Evolutionary conservation across 2,113 vertebrate genomes (phyloP).

Genomic region (Conger conger): DNA sequence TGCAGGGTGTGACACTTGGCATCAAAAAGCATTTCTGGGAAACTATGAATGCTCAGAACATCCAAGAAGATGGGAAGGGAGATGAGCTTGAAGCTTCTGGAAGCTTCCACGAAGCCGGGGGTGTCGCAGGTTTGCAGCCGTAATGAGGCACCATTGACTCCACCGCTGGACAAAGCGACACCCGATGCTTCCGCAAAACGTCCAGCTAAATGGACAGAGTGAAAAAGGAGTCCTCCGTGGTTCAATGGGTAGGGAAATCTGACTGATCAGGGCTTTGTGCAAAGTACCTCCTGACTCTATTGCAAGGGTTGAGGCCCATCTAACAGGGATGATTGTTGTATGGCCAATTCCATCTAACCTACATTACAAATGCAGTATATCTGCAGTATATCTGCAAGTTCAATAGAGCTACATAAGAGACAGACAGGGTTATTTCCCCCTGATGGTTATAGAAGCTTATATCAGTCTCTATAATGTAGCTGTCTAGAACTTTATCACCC

Average conservation of each 20-base stretch:
- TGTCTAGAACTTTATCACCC: no score
- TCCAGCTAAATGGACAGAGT: neutral
- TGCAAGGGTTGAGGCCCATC: neutral
- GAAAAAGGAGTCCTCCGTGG: neutral
- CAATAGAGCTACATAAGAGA: no score
- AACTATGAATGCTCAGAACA: neutral
- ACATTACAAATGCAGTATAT: no score
- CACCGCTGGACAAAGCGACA: neutral
- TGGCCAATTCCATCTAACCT: no score
- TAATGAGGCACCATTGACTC: neutral
- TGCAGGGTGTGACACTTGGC: conserved; percentile 38
- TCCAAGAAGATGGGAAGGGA: neutral
- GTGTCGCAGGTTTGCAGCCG: neutral
- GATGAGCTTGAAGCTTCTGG: neutral
- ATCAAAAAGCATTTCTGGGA: conserved; percentile 11
- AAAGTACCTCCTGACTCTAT: neutral
- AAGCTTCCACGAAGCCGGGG: neutral
- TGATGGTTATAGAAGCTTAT: no score
- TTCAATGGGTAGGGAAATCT: neutral
- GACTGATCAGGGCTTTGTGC: neutral
- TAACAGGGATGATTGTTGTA: no score
- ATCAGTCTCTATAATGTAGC: no score
- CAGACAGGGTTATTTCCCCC: no score
- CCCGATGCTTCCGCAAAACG: neutral
- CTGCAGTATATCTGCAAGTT: no score